Evolutionary conservation across 1,140 invertebrate genomes (phyloP).

Genomic region (Trichonephila inaurata): DNA sequence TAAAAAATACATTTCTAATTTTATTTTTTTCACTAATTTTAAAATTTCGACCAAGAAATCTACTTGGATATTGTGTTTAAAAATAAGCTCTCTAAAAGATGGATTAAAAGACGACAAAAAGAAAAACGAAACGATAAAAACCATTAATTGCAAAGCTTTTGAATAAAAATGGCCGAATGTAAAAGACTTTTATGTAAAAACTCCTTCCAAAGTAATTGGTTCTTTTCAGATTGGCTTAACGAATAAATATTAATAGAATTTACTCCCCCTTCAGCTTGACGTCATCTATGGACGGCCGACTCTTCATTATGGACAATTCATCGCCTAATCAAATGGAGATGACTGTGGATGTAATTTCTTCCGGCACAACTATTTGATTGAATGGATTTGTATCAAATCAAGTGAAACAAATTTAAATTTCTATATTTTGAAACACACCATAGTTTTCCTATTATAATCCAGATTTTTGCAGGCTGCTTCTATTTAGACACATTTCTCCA

Average conservation of each 20-base stretch:
- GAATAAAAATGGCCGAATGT: background rate
- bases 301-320: conserved; percentile 42
- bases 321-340: conserved; percentile 35
- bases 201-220: too few species aligned
- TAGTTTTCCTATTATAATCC: conserved; percentile 64
- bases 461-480: conserved; percentile 56
- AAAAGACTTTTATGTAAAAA: background rate
- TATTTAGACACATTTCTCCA: conserved; percentile 70
- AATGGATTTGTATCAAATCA: conserved; percentile 23
- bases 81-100: background rate
- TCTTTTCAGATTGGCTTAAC: too few species aligned
- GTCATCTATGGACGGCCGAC: conserved; percentile 72
- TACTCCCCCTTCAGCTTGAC: conserved; percentile 40
- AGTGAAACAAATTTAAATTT: conserved; percentile 40
- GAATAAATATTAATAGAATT: background rate
- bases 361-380: conserved; percentile 32
- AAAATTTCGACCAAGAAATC: too few species aligned
- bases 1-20: background rate
- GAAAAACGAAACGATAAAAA: background rate
- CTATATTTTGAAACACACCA: conserved; percentile 51
- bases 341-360: conserved; percentile 22
- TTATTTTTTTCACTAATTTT: too few species aligned
- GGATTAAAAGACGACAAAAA: background rate
- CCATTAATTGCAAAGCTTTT: background rate
- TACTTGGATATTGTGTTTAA: too few species aligned